phyloP scores from a whole-genome alignment of 2,888 invertebrate species.

The Cheilosia soror region DNA sequence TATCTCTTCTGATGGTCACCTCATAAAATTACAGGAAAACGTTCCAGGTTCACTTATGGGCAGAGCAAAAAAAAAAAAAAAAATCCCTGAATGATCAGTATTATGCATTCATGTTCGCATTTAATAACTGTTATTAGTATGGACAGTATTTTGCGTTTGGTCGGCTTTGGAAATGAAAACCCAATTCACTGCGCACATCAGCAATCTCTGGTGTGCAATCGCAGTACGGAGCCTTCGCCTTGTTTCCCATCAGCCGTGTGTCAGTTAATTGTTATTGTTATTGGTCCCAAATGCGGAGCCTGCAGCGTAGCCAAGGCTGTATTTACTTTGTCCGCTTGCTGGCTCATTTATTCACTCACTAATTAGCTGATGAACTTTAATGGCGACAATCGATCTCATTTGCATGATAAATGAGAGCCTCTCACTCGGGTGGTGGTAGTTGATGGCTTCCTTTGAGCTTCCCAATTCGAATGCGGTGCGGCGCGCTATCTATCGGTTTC shows the following conservation, averaged over 20 bases:
- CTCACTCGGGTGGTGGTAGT: constrained; percentile 26
- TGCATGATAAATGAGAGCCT: constrained; percentile 70
- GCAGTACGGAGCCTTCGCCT: background rate
- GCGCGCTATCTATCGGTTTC: background rate
- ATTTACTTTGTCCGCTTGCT: constrained; percentile 68
- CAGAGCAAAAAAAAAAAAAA: background rate
- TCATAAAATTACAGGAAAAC: constrained; percentile 54
- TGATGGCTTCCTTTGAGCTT: constrained; percentile 44
- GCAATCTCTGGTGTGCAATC: constrained; percentile 1
- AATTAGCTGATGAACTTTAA: constrained; percentile 75
- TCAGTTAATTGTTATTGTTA: constrained; percentile 69
- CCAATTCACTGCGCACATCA: constrained; percentile 39
- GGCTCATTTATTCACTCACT: constrained; percentile 71
- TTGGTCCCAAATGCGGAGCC: constrained; percentile 61
- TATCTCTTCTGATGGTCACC: constrained; percentile 71
- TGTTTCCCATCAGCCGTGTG: constrained; percentile 37
- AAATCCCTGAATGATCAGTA: constrained; percentile 7
- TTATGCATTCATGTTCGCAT: constrained; percentile 60
- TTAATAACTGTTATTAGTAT: constrained; percentile 66
- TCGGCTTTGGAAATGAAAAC: constrained; percentile 24
- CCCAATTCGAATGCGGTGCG: background rate
- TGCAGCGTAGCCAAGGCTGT: constrained; percentile 66
- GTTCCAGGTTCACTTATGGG: background rate
- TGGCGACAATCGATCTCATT: constrained; percentile 76
- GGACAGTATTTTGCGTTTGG: constrained; percentile 2